Base-by-base conservation (phyloP, 1,140 invertebrate species). In the Penaeus chinensis region DNA sequence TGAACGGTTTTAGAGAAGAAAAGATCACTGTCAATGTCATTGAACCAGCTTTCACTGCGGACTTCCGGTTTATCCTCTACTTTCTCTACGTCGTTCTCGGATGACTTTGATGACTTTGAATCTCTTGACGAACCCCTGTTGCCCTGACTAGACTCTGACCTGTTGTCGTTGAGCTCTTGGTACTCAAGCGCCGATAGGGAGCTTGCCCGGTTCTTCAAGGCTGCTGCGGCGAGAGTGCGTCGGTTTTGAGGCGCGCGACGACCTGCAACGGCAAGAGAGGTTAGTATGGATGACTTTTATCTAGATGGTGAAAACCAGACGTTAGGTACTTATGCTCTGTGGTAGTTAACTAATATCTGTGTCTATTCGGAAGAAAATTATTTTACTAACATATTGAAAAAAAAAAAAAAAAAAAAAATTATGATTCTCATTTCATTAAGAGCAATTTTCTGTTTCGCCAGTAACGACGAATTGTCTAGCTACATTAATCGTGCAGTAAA, bases 91-190 rank as follows among this genome's bases (percentile, higher is more conserved):
- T 83, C 77, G 32, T 76, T 65, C 66, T 87, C 85, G 7, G 80
- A 71, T 54, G 85, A 82, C 42, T 77, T 63, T 27, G 85, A 87
- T 54, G 85, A 82, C 42, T 77, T 63, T 27, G 85, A 87, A 24
- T 81, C 18, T 82, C 85, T 87, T 42, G 27, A 71, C 27, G 85
- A 87, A 79, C 79, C 65, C 47, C 7, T 54, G 19, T 24, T 54
- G 27, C 85, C 80, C 80, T 87, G 80, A 87, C 85, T 87, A 87
- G 80, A 78, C 85, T 87, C 85, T 87, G 85, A 87, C 85, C 85
- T 87, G 85, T 82, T 87, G 80, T 87, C 85, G 80, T 54, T 60
- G 85, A 76, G 60, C 27, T 87, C 85, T 77, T 87, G 85, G 71
- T 87, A 71, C 24, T 87, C 85, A 18, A 87, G 80, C 22, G 85